Conservation (phyloP, 2,113 vertebrate genomes). For the Sinocyclocheilus rhinocerous region DNA sequence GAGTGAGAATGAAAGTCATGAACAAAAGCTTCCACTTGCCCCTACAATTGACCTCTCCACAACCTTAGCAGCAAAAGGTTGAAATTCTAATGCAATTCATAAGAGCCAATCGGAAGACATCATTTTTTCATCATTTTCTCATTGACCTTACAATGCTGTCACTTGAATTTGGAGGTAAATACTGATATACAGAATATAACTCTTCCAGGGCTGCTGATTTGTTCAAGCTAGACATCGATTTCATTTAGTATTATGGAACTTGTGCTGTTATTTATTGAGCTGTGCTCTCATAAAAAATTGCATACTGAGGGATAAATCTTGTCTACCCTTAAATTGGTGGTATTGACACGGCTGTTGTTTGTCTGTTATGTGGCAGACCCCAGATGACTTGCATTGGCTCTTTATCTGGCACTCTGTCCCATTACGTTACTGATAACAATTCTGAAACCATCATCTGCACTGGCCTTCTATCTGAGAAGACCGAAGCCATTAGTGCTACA, state of each 20-base stretch:
- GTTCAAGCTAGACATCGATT: constrained; percentile 64
- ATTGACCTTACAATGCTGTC: background rate
- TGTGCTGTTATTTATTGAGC: constrained; percentile 22
- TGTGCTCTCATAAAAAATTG: constrained; percentile 10
- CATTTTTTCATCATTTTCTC: background rate
- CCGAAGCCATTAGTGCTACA: constrained; percentile 6
- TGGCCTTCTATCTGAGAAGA: constrained; percentile 21
- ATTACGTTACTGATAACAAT: constrained; percentile 28
- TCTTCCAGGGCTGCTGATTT: constrained; percentile 61
- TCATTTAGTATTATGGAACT: constrained; percentile 51
- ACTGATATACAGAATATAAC: constrained; percentile 58
- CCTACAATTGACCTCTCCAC: background rate
- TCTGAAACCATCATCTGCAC: constrained; percentile 32
- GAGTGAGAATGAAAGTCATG: background rate
- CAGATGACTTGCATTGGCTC: constrained; percentile 30
- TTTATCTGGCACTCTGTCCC: constrained; percentile 30
- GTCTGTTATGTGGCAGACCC: constrained; percentile 30
- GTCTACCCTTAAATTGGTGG: background rate
- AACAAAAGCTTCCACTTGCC: constrained; percentile 19
- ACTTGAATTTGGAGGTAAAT: constrained; percentile 48
- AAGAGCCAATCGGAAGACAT: background rate
- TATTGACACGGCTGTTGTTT: constrained; percentile 11
- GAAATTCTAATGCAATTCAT: background rate
- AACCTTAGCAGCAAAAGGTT: background rate
- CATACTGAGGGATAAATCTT: constrained; percentile 9